Evolutionary conservation across 2,113 vertebrate species (phyloP).

Genomic region (Gracilinanus agilis): DNA sequence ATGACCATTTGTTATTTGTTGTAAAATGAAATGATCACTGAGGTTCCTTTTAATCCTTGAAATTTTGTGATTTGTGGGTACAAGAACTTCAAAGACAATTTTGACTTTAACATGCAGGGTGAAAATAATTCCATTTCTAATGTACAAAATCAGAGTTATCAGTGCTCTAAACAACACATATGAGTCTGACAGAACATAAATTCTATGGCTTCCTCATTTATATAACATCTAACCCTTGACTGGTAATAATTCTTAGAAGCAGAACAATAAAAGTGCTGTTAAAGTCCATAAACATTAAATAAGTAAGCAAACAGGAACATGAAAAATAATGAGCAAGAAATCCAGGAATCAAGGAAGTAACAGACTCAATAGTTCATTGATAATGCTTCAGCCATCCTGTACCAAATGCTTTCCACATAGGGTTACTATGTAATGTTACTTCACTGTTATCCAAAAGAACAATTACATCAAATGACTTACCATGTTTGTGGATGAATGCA

Average conservation of each 20-base stretch:
- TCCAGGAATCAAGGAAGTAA: conserved; percentile 32
- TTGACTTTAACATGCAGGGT: not conserved
- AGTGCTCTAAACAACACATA: not conserved
- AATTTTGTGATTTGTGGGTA: not conserved
- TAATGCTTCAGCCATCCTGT: not conserved
- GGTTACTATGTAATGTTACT: not conserved
- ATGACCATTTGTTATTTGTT: not conserved
- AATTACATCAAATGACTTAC: conserved; percentile 74
- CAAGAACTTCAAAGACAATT: not conserved
- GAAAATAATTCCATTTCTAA: not conserved
- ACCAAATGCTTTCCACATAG: not conserved
- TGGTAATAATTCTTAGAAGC: conserved; percentile 20
- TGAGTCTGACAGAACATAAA: not conserved
- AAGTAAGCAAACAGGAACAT: not conserved
- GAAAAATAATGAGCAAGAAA: conserved; percentile 26
- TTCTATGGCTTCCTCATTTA: conserved; percentile 31
- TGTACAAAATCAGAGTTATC: not conserved
- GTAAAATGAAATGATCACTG: not conserved
- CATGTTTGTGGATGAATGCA: conserved; percentile 90
- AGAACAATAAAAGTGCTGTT: conserved; percentile 28
- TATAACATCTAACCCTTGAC: not conserved
- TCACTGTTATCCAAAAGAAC: conserved; percentile 10
- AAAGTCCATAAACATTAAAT: conserved; percentile 33
- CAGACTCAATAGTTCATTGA: not conserved
- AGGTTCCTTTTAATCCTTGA: not conserved